Conservation (phyloP, 1,140 invertebrate species). For the Triops cancriformis region DNA sequence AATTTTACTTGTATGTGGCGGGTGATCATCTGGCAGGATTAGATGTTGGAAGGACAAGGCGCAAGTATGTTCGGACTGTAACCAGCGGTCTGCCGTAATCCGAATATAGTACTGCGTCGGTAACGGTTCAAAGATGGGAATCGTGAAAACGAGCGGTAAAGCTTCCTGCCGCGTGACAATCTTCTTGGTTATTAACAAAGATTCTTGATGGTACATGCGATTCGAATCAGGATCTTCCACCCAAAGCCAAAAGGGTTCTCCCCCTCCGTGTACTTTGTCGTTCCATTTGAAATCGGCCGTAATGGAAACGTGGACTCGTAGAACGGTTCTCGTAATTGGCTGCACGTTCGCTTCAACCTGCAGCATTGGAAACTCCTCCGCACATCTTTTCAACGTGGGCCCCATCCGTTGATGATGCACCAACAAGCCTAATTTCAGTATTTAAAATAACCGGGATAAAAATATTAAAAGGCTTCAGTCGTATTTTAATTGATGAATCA, state of each 20-base stretch:
- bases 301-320: constrained; percentile 76
- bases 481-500: not conserved
- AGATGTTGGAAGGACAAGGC: constrained; percentile 80
- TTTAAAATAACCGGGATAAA: constrained; percentile 25
- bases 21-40: constrained; percentile 84
- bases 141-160: constrained; percentile 87
- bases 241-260: constrained; percentile 95
- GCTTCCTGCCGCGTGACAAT: constrained; percentile 56
- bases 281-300: constrained; percentile 84
- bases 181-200: constrained; percentile 79
- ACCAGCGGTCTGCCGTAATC: constrained; percentile 80
- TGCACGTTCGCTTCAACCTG: constrained; percentile 76
- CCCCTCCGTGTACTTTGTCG: constrained; percentile 73
- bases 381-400: constrained; percentile 67
- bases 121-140: constrained; percentile 84
- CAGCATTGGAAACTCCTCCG: constrained; percentile 72
- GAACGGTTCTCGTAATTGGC: constrained; percentile 87
- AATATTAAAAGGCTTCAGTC: not conserved
- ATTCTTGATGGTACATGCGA: constrained; percentile 93
- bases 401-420: constrained; percentile 70
- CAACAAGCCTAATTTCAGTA: constrained; percentile 50
- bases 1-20: constrained; percentile 71
- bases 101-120: constrained; percentile 86
- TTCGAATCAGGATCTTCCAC: constrained; percentile 91
- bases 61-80: constrained; percentile 64